A percentile compares a stretch with the other conserved stretches of the same genome.
Conservation (phyloP, 1,140 invertebrate genomes). For the Drosophila nikananu region DNA sequence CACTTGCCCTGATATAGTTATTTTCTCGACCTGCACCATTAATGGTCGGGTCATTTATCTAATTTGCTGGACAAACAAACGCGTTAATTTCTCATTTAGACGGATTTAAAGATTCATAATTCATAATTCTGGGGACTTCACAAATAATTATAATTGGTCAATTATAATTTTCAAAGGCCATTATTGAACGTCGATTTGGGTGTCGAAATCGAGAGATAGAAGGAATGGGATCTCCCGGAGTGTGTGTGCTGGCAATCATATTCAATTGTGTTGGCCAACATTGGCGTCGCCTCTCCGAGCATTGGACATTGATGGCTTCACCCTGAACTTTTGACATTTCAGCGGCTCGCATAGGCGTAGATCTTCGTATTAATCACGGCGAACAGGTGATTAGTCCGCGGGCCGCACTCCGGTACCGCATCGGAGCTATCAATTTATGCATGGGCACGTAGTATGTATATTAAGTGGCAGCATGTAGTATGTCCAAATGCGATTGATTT, state of each 20-base stretch:
- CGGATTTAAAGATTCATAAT: slow-evolving; percentile 5
- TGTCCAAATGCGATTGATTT: slow-evolving; percentile 37
- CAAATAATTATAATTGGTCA: slow-evolving; percentile 38
- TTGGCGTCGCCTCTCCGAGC: slow-evolving; percentile 51
- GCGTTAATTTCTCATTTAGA: slow-evolving; percentile 12
- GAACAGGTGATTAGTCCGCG: slow-evolving; percentile 74
- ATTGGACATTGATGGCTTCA: slow-evolving; percentile 78
- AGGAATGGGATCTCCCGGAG: slow-evolving; percentile 21
- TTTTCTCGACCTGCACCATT: slow-evolving; percentile 1
- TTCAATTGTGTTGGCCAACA: slow-evolving; percentile 50
- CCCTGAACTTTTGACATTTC: slow-evolving; percentile 78
- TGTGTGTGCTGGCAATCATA: slow-evolving; percentile 25
- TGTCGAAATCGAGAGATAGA: slow-evolving; percentile 34
- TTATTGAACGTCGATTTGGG: slow-evolving; percentile 19
- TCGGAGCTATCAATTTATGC: slow-evolving; percentile 36
- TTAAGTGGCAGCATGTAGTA: slow-evolving; percentile 1
- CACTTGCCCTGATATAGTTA: slow-evolving; percentile 32
- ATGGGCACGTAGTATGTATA: slow-evolving; percentile 33
- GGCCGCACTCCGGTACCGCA: slow-evolving; percentile 37
- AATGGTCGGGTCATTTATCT: slow-evolving; percentile 13
- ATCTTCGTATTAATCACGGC: slow-evolving; percentile 74
- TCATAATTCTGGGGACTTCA: slow-evolving; percentile 7
- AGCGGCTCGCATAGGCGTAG: slow-evolving; percentile 43
- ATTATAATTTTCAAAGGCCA: slow-evolving; percentile 21
- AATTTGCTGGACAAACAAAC: slow-evolving; percentile 18